Percentiles rank a stretch among this genome's conserved stretches.
Evolutionary conservation across 1,140 invertebrate species (phyloP).

Genomic region (Cyphomyrmex costatus): DNA sequence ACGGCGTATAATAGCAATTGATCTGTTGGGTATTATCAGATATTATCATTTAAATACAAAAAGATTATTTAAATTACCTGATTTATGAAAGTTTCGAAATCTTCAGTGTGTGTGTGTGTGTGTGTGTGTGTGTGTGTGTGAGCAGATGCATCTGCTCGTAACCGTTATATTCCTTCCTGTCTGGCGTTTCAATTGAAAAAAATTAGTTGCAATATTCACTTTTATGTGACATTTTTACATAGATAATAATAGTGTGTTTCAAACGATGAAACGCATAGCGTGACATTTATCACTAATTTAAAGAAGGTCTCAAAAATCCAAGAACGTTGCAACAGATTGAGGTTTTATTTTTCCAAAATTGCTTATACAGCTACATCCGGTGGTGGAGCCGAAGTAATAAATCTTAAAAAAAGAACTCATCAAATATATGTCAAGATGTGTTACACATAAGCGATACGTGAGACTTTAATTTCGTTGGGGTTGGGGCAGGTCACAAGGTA

Average conservation of each 20-base stretch:
- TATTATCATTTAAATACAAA: neutral
- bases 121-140: no score
- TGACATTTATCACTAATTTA: neutral
- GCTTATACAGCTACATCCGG: slow-evolving; percentile 13
- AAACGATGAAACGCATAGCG: no score
- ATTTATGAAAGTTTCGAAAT: neutral
- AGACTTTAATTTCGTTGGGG: slow-evolving; percentile 80
- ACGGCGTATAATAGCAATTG: neutral
- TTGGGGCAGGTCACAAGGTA: slow-evolving; percentile 82
- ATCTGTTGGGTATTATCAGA: no score
- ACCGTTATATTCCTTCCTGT: no score
- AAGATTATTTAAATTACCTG: neutral
- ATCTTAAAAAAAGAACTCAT: neutral
- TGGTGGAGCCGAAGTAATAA: neutral
- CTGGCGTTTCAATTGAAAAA: no score
- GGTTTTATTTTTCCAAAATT: neutral
- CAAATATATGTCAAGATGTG: neutral
- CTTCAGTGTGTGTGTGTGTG: no score
- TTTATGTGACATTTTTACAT: no score
- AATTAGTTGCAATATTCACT: no score
- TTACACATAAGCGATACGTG: slow-evolving; percentile 43
- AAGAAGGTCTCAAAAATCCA: neutral
- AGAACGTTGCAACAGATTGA: neutral
- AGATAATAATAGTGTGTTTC: no score
- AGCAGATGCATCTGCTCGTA: no score